Evolutionary conservation across 2,888 invertebrate species (phyloP).

Genomic region (Adela reaumurella): DNA sequence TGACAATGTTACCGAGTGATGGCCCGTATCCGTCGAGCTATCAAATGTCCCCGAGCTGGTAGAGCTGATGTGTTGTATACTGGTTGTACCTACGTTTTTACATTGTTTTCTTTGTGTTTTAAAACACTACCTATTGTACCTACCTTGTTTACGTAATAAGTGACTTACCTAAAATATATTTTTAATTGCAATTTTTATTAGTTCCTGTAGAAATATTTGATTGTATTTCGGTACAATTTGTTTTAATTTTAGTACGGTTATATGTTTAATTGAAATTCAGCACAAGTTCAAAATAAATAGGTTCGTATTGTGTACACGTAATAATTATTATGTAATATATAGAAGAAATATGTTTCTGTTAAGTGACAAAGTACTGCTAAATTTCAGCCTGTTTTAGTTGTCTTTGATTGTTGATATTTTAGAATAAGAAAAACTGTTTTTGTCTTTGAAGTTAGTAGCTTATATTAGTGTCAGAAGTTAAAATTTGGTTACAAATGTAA

Average conservation of each 20-base stretch:
- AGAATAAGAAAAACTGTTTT: slow-evolving; percentile 53
- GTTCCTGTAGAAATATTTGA: slow-evolving; percentile 56
- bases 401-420: slow-evolving; percentile 52
- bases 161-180: slow-evolving; percentile 56
- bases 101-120: no score
- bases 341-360: neutral
- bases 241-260: slow-evolving; percentile 50
- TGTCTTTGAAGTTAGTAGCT: slow-evolving; percentile 50
- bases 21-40: no score
- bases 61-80: no score
- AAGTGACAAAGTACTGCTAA: neutral
- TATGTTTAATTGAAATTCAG: slow-evolving; percentile 39
- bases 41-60: no score
- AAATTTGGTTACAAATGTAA: neutral
- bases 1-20: no score
- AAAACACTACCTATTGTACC: slow-evolving; percentile 14
- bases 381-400: slow-evolving; percentile 49
- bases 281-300: slow-evolving; percentile 54
- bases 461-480: slow-evolving; percentile 8
- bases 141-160: slow-evolving; percentile 45
- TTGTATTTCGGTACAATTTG: slow-evolving; percentile 53
- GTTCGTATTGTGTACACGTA: slow-evolving; percentile 26
- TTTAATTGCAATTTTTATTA: slow-evolving; percentile 55
- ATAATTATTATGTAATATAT: no score
- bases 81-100: no score